Percentiles rank a stretch among this genome's conserved stretches.
phyloP scores from a whole-genome alignment of 2,797 vertebrate species.

The Enoplosus armatus region DNA sequence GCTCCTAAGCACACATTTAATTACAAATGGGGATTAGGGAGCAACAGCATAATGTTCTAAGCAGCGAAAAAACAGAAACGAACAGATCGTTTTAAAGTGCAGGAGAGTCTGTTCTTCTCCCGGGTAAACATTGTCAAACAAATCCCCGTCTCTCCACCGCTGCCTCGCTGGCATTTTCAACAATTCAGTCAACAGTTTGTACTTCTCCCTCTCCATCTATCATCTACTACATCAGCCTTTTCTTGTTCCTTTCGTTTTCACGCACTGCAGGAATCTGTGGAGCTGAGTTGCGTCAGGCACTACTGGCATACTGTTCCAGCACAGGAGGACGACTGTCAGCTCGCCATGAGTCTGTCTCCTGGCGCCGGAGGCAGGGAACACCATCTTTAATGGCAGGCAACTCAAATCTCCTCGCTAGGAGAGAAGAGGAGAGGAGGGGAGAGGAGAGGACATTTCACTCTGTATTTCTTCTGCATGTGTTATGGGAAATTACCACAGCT shows the following conservation, averaged over 20 bases:
- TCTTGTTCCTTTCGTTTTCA: constrained; percentile 29
- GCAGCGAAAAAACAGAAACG: constrained; percentile 61
- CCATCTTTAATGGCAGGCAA: constrained; percentile 59
- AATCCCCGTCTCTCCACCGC: constrained; percentile 34
- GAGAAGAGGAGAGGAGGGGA: constrained; percentile 23
- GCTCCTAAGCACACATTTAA: constrained; percentile 79
- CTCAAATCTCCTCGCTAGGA: constrained; percentile 42
- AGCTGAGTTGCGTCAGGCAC: constrained; percentile 38
- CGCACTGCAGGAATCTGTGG: constrained; percentile 18
- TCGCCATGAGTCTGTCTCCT: constrained; percentile 42
- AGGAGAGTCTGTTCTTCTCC: constrained; percentile 59
- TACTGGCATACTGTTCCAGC: constrained; percentile 32
- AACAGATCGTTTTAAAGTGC: constrained; percentile 72
- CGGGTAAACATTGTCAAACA: constrained; percentile 68
- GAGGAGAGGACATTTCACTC: constrained; percentile 48
- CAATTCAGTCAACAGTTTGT: constrained; percentile 46
- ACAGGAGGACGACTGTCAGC: constrained; percentile 54
- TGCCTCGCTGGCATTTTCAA: constrained; percentile 44
- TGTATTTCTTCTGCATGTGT: constrained; percentile 13
- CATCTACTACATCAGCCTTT: constrained; percentile 22
- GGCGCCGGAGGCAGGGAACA: constrained; percentile 52
- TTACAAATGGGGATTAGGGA: constrained; percentile 84
- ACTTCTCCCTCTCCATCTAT: constrained; percentile 9
- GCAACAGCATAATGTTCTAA: constrained; percentile 69
- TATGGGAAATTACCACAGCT: constrained; percentile 60